Percentiles rank a stretch among this genome's conserved stretches.
Conservation (phyloP, 2,888 invertebrate genomes). For the Meiosimyza platycephala region DNA sequence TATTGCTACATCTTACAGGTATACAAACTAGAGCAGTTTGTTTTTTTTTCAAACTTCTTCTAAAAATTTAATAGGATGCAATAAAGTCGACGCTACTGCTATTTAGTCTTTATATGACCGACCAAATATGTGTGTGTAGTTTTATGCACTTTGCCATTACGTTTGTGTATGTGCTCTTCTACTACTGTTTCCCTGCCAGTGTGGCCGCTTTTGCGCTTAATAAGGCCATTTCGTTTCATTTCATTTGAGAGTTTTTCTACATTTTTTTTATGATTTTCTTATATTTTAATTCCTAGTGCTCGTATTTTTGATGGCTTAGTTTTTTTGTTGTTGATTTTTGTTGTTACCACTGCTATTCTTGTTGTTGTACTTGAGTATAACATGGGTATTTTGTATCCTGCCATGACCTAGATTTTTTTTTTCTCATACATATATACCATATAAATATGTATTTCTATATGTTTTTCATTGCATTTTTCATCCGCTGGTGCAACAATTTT, state of each 20-base stretch:
- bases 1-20: slow-evolving; percentile 26
- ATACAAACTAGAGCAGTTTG: background rate
- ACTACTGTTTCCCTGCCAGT: background rate
- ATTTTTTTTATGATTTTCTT: slow-evolving; percentile 11
- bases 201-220: slow-evolving; percentile 26
- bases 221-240: slow-evolving; percentile 22
- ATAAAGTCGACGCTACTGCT: slow-evolving; percentile 13
- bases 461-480: background rate
- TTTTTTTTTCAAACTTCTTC: too few relatives aligned
- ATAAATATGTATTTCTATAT: too few relatives aligned
- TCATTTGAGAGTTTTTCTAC: background rate
- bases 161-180: background rate
- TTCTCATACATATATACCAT: too few relatives aligned
- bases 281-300: slow-evolving; percentile 6
- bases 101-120: background rate
- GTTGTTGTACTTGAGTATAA: too few relatives aligned
- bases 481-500: slow-evolving; percentile 19
- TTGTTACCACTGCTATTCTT: background rate
- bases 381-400: background rate
- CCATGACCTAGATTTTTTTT: background rate
- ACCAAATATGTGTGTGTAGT: too few relatives aligned
- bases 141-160: slow-evolving; percentile 11
- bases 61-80: slow-evolving; percentile 26
- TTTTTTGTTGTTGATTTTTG: background rate
- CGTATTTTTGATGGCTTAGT: background rate